phyloP scores from a whole-genome alignment of 1,140 invertebrate species.

The Drosophila equinoxialis region DNA sequence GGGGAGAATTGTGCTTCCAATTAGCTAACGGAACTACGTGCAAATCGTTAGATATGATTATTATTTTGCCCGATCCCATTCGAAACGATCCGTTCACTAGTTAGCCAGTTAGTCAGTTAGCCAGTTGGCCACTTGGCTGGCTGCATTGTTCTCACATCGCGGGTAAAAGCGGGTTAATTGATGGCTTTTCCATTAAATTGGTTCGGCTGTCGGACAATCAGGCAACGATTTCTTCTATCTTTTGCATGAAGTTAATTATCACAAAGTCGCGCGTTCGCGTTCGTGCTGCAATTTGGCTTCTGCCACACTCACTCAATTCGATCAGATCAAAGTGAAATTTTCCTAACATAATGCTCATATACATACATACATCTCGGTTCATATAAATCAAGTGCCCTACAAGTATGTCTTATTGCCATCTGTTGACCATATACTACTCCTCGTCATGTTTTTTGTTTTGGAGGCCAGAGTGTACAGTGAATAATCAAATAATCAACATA shows the following conservation, averaged over 20 bases:
- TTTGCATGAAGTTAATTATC: conserved; percentile 76
- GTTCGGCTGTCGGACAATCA: conserved; percentile 66
- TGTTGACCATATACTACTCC: conserved; percentile 34
- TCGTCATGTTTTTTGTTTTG: neutral
- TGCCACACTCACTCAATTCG: conserved; percentile 46
- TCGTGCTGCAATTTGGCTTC: conserved; percentile 72
- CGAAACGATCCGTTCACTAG: conserved; percentile 5
- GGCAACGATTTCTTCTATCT: conserved; percentile 52
- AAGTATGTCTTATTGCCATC: conserved; percentile 27
- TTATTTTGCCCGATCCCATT: conserved; percentile 10
- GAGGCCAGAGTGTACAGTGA: neutral
- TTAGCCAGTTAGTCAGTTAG: neutral
- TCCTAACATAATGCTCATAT: neutral
- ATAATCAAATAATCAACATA: neutral
- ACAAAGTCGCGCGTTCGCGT: conserved; percentile 59
- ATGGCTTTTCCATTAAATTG: conserved; percentile 82
- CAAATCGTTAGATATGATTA: conserved; percentile 60
- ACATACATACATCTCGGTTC: neutral
- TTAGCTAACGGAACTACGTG: conserved; percentile 81
- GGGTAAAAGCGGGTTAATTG: conserved; percentile 77
- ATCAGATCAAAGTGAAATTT: conserved; percentile 53
- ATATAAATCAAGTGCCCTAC: conserved; percentile 61
- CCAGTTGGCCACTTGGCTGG: neutral
- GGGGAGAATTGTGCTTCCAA: conserved; percentile 45
- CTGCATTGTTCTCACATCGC: conserved; percentile 3